phyloP scores from a whole-genome alignment of 2,113 vertebrate species.

The Psophia crepitans region DNA sequence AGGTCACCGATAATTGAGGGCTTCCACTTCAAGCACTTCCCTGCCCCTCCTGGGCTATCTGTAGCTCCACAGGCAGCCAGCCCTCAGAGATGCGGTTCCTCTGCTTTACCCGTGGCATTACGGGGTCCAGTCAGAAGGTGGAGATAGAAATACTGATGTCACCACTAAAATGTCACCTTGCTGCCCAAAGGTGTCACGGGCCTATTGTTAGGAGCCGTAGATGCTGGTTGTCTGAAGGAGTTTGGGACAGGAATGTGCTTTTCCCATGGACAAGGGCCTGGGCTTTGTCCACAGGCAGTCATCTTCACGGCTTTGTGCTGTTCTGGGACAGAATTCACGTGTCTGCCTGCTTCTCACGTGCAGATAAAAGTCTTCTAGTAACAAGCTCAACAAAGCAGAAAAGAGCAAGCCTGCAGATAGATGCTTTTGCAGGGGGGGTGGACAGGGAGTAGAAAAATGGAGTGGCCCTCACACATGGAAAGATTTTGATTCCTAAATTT shows the following conservation, averaged over 20 bases:
- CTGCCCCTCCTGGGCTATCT: neutral
- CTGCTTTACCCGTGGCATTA: neutral
- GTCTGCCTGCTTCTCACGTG: neutral
- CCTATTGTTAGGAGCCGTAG: neutral
- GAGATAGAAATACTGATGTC: neutral
- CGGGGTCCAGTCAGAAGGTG: neutral
- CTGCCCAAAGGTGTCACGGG: neutral
- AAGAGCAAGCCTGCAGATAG: neutral
- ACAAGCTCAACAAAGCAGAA: neutral
- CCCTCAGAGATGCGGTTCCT: neutral
- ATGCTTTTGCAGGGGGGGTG: neutral
- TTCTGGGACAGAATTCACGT: neutral
- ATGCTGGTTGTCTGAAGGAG: neutral
- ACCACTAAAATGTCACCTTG: neutral
- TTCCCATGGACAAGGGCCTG: neutral
- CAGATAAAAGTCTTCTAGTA: neutral
- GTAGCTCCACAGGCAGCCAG: neutral
- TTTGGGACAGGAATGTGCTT: neutral
- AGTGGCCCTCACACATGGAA: neutral
- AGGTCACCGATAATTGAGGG: neutral
- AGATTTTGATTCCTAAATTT: neutral
- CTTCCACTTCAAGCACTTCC: neutral
- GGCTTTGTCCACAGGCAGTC: neutral
- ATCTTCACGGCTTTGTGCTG: neutral
- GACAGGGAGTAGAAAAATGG: neutral